Percentiles rank a stretch among this genome's conserved stretches.
These are phyloP conservation scores for Plemyria rubiginata DNA, from an alignment of 2,888 invertebrate species.

Conservation along the genomic window DNA sequence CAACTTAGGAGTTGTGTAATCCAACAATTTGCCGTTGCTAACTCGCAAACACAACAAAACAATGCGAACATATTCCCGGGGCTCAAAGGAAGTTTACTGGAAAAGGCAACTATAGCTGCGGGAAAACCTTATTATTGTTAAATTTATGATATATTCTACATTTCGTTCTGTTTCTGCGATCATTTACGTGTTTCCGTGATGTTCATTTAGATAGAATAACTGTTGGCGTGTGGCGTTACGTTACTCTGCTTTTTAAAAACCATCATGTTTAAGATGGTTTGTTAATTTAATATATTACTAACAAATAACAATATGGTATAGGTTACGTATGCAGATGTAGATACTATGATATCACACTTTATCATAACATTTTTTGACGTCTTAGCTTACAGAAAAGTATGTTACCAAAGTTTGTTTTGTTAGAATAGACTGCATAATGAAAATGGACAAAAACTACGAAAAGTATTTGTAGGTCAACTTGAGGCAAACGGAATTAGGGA, in stretches of 20 bases:
- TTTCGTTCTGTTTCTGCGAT: constrained; percentile 69
- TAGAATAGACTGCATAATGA: constrained; percentile 30
- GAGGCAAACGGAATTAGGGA: constrained; percentile 68
- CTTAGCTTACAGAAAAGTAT: too few species aligned
- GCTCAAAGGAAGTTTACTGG: constrained; percentile 78
- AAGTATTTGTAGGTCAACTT: constrained; percentile 77
- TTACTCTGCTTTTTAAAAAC: constrained; percentile 10
- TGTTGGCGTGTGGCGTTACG: constrained; percentile 37
- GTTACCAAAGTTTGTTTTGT: too few species aligned
- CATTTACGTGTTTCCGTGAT: constrained; percentile 68
- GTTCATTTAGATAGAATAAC: constrained; percentile 73
- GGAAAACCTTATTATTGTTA: constrained; percentile 77
- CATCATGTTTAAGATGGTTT: constrained; percentile 19
- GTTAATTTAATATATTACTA: not conserved
- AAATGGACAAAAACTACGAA: constrained; percentile 65
- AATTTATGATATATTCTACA: constrained; percentile 77
- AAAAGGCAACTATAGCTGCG: constrained; percentile 79
- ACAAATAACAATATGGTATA: not conserved
- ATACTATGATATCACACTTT: too few species aligned
- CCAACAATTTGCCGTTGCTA: constrained; percentile 79
- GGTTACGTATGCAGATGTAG: too few species aligned
- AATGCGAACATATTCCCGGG: constrained; percentile 78
- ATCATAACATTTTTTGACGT: too few species aligned
- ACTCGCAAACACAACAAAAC: constrained; percentile 82
- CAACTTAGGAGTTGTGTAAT: constrained; percentile 80